Base-by-base conservation (phyloP, 2,888 invertebrate species). In the Lepeophtheirus nordmannii region DNA sequence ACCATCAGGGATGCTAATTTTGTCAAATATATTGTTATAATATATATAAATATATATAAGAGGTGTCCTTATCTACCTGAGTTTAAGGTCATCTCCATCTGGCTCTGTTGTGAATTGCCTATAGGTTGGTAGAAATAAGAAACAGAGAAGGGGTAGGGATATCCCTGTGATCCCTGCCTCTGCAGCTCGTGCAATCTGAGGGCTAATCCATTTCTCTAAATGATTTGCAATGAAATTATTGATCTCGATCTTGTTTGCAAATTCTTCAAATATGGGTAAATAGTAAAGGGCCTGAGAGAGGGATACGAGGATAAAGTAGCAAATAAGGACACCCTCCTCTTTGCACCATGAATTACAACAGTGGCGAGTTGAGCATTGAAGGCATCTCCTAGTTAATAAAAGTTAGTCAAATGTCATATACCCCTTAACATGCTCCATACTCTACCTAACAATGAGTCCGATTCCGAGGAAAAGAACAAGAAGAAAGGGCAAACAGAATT, bases 341-440 rank as follows among this genome's bases (percentile, higher is more conserved):
- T 62, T 62, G 40, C 62, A 62, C 62, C 62, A 62, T 1, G 62
- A 62, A 7, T 62, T 62, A 17, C 62, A 62, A 10, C 62, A 62
- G n/a, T 62, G 62, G 1, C n/a, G 39, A n/a, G 17, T 17, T n/a
- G 62, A 62, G 62, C 62, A 62, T n/a, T 62, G 40, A n/a, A 62
- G n/a, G 40, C 62, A 62, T n/a, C 62, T n/a, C 40, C 62, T 62
- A 30, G n/a, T 30, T 22, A 11, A 22, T 9, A 8, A 53, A n/a
- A 53, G 53, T 7, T 8, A 17, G 8, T 53, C n/a, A 20, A 17
- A 53, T 1, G 11, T n/a, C n/a, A n/a, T n/a, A n/a, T n/a, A n/a
- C n/a, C n/a, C n/a, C n/a, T n/a, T n/a, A n/a, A 14, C n/a, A 10
- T 8, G 11, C 57, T 14, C 1, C 10, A 22, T n/a, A 17, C 17